Base-by-base conservation (phyloP, 2,888 invertebrate species). In the Myathropa florea region DNA sequence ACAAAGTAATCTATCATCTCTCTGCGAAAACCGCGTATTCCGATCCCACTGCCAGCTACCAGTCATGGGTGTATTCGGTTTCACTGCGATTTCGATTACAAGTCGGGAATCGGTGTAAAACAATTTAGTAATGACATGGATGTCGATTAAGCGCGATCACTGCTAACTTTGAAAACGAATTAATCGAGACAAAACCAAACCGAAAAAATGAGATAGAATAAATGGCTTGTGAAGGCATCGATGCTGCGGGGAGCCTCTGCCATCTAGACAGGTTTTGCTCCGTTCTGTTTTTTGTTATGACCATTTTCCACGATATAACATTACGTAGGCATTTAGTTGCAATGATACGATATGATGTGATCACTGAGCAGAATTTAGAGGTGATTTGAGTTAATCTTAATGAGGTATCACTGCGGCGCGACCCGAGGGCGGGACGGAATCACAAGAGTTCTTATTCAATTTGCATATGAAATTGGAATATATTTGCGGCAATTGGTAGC, bases 281-380 rank as follows among this genome's bases (percentile, higher is more conserved):
- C 14, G n/a, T 33, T 30, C 33, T 59, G 57, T 59, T 36, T 72
- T 26, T 53, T 28, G 46, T 28, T 55, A 30, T 28, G 4, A 53
- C 21, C 60, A 30, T 39, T 55, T 73, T 55, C 46, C 39, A 57
- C 2, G 33, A 70, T 70, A 84, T 76, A 63, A 60, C 53, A 77
- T 85, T 85, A 77, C 85, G 73, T 81, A 72, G 61, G 81, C 81
- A 61, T 72, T 78, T 24, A 53, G 76, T 76, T 85, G 80, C 39
- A 76, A 57, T 76, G 63, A 81, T 85, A 63, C 63, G 71, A 85
- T 67, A 84, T 77, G 84, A 84, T 80, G 65, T 84, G 84, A 80
- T 84, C 84, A 84, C 60, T 80, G 84, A 84, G 30, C 71, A 80
- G 80, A 84, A 76, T 76, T 75, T 71, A 71, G 59, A 80, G 39